Conservation (phyloP, 2,797 vertebrate species). For the Natrix natrix region DNA sequence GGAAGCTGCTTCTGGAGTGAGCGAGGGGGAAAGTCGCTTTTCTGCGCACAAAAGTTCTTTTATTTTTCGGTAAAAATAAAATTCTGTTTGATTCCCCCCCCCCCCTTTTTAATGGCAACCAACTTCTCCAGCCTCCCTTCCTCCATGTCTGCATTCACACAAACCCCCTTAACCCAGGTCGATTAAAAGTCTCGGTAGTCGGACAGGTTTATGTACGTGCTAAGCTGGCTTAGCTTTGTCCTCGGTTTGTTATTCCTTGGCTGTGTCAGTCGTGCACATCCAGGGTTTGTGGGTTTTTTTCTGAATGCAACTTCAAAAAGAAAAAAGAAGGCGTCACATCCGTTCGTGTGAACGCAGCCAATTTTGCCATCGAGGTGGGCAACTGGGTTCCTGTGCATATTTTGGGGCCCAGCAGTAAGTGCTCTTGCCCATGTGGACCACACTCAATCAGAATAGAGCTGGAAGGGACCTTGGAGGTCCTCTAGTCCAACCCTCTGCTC, state of each 20-base stretch:
- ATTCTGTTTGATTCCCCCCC: rapidly evolving
- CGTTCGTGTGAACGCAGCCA: neutral
- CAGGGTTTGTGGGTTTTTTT: neutral
- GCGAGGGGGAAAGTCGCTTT: too few species aligned
- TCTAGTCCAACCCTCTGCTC: neutral
- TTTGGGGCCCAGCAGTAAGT: neutral
- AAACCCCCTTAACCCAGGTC: neutral
- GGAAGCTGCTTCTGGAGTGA: too few species aligned
- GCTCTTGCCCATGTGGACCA: neutral
- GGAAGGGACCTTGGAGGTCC: neutral
- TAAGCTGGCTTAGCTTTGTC: neutral
- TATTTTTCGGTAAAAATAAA: neutral
- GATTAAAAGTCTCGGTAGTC: neutral
- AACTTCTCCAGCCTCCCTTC: rapidly evolving
- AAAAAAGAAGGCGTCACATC: too few species aligned
- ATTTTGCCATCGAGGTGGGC: neutral
- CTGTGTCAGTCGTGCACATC: neutral
- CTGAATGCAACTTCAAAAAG: neutral
- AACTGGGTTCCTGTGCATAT: neutral
- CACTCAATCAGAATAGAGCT: neutral
- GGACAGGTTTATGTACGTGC: neutral
- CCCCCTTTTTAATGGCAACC: neutral
- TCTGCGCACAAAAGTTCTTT: neutral
- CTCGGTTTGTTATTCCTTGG: neutral
- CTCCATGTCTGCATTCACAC: neutral